phyloP scores from a whole-genome alignment of 2,113 vertebrate species.

The Sphyrna mokarran region DNA sequence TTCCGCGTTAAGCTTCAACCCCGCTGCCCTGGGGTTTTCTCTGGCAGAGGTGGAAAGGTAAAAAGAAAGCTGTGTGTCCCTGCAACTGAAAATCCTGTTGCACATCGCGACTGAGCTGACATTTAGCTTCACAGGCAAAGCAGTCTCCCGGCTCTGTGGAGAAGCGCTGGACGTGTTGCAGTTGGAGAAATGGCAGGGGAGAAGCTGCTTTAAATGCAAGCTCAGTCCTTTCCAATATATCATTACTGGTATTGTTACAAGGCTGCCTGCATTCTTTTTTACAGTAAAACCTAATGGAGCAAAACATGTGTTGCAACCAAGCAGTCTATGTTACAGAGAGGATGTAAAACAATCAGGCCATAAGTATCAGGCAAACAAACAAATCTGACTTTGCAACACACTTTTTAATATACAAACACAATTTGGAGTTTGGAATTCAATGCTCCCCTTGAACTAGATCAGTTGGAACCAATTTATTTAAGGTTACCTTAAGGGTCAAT shows the following conservation, averaged over 20 bases:
- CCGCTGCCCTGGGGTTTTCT: not conserved
- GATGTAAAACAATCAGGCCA: not conserved
- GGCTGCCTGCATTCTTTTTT: not conserved
- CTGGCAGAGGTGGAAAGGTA: too few relatives aligned
- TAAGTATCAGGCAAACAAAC: not conserved
- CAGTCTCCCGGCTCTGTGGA: not conserved
- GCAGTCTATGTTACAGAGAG: not conserved
- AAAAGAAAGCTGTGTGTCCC: not conserved
- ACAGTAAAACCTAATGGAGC: constrained; percentile 20
- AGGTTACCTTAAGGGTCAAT: not conserved
- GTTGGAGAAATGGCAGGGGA: not conserved
- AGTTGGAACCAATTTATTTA: constrained; percentile 3
- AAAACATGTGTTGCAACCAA: constrained; percentile 18
- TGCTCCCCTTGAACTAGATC: not conserved
- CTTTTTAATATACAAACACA: not conserved
- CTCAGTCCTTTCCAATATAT: not conserved
- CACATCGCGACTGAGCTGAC: not conserved
- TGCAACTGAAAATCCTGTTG: not conserved
- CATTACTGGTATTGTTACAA: constrained; percentile 23
- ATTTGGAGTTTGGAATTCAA: constrained; percentile 2
- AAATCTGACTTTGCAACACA: not conserved
- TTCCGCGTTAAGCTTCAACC: not conserved
- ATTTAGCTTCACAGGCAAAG: not conserved
- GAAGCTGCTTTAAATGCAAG: constrained; percentile 9
- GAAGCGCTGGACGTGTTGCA: too few relatives aligned